Evolutionary conservation across 2,797 vertebrate genomes (phyloP).

Genomic region (Caiman crocodilus): DNA sequence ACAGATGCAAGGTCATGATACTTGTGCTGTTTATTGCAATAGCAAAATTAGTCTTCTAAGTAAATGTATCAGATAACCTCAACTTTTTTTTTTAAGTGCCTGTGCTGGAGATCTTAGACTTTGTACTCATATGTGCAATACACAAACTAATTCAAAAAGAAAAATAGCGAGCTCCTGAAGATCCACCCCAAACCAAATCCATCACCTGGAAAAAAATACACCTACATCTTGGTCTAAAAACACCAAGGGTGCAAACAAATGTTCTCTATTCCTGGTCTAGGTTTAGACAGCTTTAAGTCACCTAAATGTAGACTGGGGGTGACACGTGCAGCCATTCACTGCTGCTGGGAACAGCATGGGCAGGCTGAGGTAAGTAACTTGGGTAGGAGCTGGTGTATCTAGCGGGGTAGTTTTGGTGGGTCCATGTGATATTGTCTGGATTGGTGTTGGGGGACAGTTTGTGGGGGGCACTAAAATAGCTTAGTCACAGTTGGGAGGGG

Average conservation of each 20-base stretch:
- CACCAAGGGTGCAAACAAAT: too few species aligned
- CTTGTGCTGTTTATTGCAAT: background rate
- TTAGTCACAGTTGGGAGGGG: too few species aligned
- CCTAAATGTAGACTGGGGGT: too few species aligned
- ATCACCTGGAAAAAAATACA: accelerated
- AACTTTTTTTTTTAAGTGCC: background rate
- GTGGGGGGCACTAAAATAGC: too few species aligned
- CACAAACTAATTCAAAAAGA: accelerated
- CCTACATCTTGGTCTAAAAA: accelerated
- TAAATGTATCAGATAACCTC: background rate
- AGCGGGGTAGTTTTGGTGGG: too few species aligned
- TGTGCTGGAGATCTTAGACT: background rate
- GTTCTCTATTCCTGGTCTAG: background rate
- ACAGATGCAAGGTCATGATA: background rate
- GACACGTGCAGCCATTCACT: too few species aligned
- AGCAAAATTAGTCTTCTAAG: background rate
- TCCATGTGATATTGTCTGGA: too few species aligned
- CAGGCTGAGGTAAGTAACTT: too few species aligned
- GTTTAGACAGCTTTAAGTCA: too few species aligned
- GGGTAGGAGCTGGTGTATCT: too few species aligned
- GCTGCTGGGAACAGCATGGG: too few species aligned
- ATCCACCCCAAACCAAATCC: background rate
- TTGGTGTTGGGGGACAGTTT: too few species aligned
- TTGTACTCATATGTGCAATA: background rate
- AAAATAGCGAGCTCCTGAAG: background rate